Percentiles rank a stretch among this genome's conserved stretches.
Evolutionary conservation across 1,140 invertebrate genomes (phyloP).

Genomic region (Apis dorsata): DNA sequence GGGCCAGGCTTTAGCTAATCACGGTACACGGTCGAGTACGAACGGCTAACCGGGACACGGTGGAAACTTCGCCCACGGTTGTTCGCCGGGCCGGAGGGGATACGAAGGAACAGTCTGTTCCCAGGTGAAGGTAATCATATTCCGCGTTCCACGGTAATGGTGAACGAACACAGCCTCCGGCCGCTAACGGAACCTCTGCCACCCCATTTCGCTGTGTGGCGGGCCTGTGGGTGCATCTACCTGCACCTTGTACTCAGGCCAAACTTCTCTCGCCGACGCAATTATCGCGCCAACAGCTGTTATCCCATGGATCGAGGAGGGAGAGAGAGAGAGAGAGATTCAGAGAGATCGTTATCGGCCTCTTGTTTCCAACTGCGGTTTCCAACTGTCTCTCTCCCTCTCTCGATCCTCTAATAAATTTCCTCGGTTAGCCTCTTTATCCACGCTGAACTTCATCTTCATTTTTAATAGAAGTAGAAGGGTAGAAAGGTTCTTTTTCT

Average conservation of each 20-base stretch:
- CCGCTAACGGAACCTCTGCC: constrained; percentile 74
- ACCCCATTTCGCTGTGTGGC: constrained; percentile 61
- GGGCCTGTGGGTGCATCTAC: constrained; percentile 56
- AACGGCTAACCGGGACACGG: constrained; percentile 57
- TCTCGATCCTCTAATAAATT: constrained; percentile 22
- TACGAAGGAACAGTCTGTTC: constrained; percentile 60
- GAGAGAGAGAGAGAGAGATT: constrained; percentile 19
- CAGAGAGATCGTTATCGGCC: constrained; percentile 53
- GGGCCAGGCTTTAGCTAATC: constrained; percentile 33
- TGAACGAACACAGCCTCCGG: constrained; percentile 72
- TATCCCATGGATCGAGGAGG: constrained; percentile 35
- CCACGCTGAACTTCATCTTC: too few relatives aligned
- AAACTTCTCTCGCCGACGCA: constrained; percentile 53
- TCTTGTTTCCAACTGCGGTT: constrained; percentile 49
- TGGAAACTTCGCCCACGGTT: constrained; percentile 63
- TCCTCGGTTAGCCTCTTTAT: background rate
- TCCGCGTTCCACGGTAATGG: constrained; percentile 78
- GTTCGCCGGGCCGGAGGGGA: constrained; percentile 13
- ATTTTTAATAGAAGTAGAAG: too few relatives aligned
- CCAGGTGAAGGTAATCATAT: constrained; percentile 76
- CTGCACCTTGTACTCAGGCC: constrained; percentile 41
- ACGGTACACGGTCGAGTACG: constrained; percentile 40
- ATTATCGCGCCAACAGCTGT: constrained; percentile 64
- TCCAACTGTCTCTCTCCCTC: constrained; percentile 2
- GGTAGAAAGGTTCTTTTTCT: too few relatives aligned